Evolutionary conservation across 1,140 invertebrate genomes (phyloP), one percentile per base, ranked within the genome.

Genomic region (Tetragonula clypearis): DNA sequence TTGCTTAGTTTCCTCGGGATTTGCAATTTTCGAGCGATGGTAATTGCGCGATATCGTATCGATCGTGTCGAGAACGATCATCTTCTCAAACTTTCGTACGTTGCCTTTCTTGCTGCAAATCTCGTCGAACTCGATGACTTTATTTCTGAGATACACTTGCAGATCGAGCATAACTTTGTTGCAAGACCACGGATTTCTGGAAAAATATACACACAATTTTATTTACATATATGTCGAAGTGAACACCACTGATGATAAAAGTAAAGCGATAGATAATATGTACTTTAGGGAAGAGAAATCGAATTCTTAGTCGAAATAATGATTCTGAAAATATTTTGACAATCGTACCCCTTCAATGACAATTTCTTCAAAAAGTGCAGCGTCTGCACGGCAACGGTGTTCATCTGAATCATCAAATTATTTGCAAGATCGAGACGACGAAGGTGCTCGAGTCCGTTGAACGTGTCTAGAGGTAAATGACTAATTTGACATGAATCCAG

Each of bases 351-450:
- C 74, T 91, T 85, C 71, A 94, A 85, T 17, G 87, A 90, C 76
- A 94, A 84, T 56, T 68, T 84, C 62, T 62, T 78, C 71, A 94
- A 82, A 62, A 82, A 79, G 6, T 82, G 78, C 58, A 92, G 60
- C 8, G 53, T 30, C 12, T 87, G 68, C 23, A 94, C 82, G 0
- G 90, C 75, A 17, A 79, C 49, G 26, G 12, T 66, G 19, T 92
- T 84, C 56, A 95, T 65, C 56, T 92, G 90, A 69, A 88, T 92
- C 87, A 95, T 86, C 26, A 91, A 80, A 71, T 95, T 95, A 58
- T 92, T 90, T 0, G 94, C 92, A 49, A 95, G 90, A 82, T 95
- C 91, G 77, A 95, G 91, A 8, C 60, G 91, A 73, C 90, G 92
- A 79, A 95, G 81, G 49, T 90, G 87, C 5, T 82, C 84, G 19